Evolutionary conservation across 2,113 vertebrate genomes (phyloP), one percentile per base, ranked within the genome.

Genomic region (Chloropsis cyanopogon): DNA sequence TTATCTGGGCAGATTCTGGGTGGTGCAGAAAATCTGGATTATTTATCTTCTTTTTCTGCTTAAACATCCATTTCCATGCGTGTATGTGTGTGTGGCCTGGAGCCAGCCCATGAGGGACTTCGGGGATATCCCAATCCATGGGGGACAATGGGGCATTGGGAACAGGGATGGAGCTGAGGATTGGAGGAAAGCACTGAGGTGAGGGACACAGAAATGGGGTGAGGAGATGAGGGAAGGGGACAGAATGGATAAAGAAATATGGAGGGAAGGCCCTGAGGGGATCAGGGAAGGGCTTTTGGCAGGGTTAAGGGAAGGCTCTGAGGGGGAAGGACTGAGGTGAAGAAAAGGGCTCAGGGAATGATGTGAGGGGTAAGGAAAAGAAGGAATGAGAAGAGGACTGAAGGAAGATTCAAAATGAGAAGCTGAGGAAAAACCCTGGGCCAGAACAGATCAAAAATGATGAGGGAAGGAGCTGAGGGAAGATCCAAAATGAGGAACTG

Each of bases 101-200:
- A 60, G 78, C 20, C 46, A 23, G 2, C 11, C 12, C 0, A 0
- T 46, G n/a, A 56, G 35, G 39, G 14, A 28, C 7, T 44, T 19
- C 0, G 1, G 80, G 25, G 7, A 2, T 17, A 6, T 63, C 66
- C 66, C 37, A 35, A 5, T 18, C 66, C 25, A 6, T 7, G 31
- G 24, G 17, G 29, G 44, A 49, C 29, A 41, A 77, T 7, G 28
- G 13, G 17, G 4, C 23, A 9, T 24, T 1, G 1, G 25, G 31
- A 53, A 24, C 17, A 25, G 33, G 18, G 63, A 37, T 44, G 37
- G 14, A 33, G 63, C 26, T 61, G 54, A 46, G 63, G 60, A 25
- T 5, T 35, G 60, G 25, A 76, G 19, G 63, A 44, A 76, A 42
- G 29, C 19, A 12, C 41, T 41, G 59, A 60, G 37, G 66, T 35